Conservation (phyloP, 1,140 invertebrate genomes). For the Holcopasites calliopsidis region DNA sequence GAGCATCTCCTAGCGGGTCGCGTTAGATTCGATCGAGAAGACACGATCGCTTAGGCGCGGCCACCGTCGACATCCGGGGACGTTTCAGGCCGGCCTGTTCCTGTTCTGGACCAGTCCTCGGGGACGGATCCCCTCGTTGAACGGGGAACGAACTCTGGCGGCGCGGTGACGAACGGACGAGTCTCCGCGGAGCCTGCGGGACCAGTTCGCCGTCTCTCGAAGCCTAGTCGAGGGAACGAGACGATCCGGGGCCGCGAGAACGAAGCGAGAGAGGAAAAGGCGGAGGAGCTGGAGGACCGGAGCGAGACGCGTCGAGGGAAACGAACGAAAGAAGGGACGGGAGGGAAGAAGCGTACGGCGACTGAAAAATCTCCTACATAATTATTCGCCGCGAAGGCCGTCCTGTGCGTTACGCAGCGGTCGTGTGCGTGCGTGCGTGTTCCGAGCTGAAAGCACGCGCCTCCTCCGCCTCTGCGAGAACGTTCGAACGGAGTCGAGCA, state of each 20-base stretch:
- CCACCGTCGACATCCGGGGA: conserved; percentile 41
- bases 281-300: not conserved
- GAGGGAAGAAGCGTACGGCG: conserved; percentile 7
- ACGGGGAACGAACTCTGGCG: conserved; percentile 53
- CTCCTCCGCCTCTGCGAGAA: conserved; percentile 26
- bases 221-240: conserved; percentile 11
- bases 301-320: not conserved
- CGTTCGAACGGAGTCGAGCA: not conserved
- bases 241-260: not conserved
- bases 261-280: conserved; percentile 4
- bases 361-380: conserved; percentile 71
- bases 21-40: conserved; percentile 21
- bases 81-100: conserved; percentile 45
- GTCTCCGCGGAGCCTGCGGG: conserved; percentile 44
- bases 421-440: conserved; percentile 45
- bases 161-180: conserved; percentile 35
- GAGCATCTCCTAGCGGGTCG: too few species aligned
- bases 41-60: conserved; percentile 2
- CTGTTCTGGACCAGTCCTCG: conserved; percentile 48
- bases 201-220: conserved; percentile 45
- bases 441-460: conserved; percentile 37
- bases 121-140: conserved; percentile 36
- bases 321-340: not conserved
- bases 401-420: conserved; percentile 66
- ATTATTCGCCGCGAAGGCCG: conserved; percentile 73